A percentile compares a stretch with the other conserved stretches of the same genome.
Conservation (phyloP, 2,888 invertebrate species). For the Cactoblastis cactorum region DNA sequence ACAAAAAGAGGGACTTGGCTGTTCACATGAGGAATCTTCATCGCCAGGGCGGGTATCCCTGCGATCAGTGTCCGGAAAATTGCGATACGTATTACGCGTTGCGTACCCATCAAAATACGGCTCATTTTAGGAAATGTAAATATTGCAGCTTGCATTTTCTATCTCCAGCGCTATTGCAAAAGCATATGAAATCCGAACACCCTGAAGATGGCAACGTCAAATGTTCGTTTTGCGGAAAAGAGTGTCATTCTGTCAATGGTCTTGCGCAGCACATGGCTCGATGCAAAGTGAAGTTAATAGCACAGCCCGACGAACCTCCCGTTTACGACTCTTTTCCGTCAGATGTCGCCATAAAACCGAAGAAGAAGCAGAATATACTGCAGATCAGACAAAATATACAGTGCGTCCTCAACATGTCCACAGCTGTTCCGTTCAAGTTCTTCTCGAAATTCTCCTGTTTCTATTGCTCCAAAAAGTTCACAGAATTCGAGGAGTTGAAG, state of each 20-base stretch:
- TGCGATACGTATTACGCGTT: slow-evolving; percentile 38
- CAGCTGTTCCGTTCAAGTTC: slow-evolving; percentile 63
- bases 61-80: slow-evolving; percentile 46
- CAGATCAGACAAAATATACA: slow-evolving; percentile 61
- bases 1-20: slow-evolving; percentile 51
- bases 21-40: slow-evolving; percentile 51
- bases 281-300: slow-evolving; percentile 45
- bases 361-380: slow-evolving; percentile 46
- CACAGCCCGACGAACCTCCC: slow-evolving; percentile 25
- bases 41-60: slow-evolving; percentile 47
- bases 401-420: slow-evolving; percentile 64
- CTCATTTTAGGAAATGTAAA: slow-evolving; percentile 54
- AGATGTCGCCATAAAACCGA: slow-evolving; percentile 31
- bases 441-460: slow-evolving; percentile 62
- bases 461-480: slow-evolving; percentile 58
- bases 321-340: slow-evolving; percentile 21
- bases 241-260: slow-evolving; percentile 48
- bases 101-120: slow-evolving; percentile 42
- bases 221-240: slow-evolving; percentile 55
- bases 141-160: slow-evolving; percentile 46
- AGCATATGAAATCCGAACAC: slow-evolving; percentile 51
- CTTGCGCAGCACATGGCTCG: slow-evolving; percentile 50
- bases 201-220: slow-evolving; percentile 42
- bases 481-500: slow-evolving; percentile 58
- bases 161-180: slow-evolving; percentile 41